Base-by-base conservation (phyloP, 2,888 invertebrate genomes). In the Malthinus seriepunctatus region DNA sequence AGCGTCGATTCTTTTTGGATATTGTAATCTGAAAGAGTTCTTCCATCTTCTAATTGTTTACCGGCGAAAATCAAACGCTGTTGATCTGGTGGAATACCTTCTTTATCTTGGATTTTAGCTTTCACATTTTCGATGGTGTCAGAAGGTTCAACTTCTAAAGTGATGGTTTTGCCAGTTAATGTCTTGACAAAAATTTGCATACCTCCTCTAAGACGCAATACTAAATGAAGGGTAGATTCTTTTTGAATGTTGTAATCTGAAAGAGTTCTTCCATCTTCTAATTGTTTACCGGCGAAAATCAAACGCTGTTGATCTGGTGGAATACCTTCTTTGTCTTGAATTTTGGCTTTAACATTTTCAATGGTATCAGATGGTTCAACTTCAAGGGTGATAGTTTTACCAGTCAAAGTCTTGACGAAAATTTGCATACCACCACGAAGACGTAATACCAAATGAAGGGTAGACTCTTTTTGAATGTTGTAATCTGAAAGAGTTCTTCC, bases 1-100 rank as follows among this genome's bases (percentile, higher is more conserved):
- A 96, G 86, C 1, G 95, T 96, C 0, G 95, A 95, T 79, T 93
- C 93, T 79, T 93, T 93, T 76, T 94, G 93, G 73, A 94, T 93
- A 74, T 93, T 93, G 79, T 93, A 93, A 78, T 94, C 93, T 1
- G 74, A 75, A 57, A 72, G 60, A 0, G 73, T 73, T 8, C 73
- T 58, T 0, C 73, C 73, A 60, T 73, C 73, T 59, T 73, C 73
- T 14, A 73, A 51, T 32, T 95, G 95, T 79, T 94, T 94, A 61
- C 94, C 95, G 73, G 93, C 93, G 75, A 94, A 93, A 77, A 93
- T 93, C 72, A 93, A 82, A 76, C 93, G 85, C 76, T 93, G 93
- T 77, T 93, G 92, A 78, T 93, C 93, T 69, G 93, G 93, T 1
- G 93, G 92, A 69, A 93, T 93, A 49, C 93, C 93, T 76, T 93